These are phyloP conservation scores for Oreotrochilus melanogaster DNA, from an alignment of 2,113 vertebrate species.

Conservation along the genomic window DNA sequence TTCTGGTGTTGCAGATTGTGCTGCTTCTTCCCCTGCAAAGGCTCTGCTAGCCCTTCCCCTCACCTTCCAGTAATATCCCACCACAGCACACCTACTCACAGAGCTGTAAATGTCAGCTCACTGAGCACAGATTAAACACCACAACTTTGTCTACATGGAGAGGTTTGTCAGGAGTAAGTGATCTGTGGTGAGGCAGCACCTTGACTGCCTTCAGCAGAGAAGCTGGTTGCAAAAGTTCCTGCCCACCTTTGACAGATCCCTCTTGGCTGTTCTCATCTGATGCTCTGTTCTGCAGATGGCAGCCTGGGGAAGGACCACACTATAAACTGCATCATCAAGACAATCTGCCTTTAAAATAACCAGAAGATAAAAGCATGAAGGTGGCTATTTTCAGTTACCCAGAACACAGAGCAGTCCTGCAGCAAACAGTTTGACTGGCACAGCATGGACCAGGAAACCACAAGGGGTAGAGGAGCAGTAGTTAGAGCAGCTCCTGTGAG, in stretches of 20 bases:
- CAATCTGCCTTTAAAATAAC: not conserved
- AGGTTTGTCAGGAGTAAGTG: not conserved
- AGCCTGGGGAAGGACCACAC: not conserved
- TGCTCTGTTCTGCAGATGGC: not conserved
- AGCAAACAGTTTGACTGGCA: not conserved
- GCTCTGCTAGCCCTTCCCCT: slow-evolving; percentile 39
- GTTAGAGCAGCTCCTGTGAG: not conserved
- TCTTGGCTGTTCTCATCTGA: not conserved
- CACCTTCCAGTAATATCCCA: slow-evolving; percentile 12
- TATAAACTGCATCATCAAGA: not conserved
- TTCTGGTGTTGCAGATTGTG: not conserved
- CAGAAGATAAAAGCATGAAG: not conserved
- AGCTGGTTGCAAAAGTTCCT: not conserved
- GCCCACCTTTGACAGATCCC: not conserved
- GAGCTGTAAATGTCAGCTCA: slow-evolving; percentile 53
- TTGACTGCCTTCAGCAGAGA: not conserved
- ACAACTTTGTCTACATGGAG: not conserved
- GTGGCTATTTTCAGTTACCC: not conserved
- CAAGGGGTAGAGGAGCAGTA: not conserved
- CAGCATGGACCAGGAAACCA: not conserved
- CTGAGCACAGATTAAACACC: slow-evolving; percentile 2
- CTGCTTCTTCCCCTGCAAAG: slow-evolving; percentile 33
- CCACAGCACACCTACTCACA: slow-evolving; percentile 9
- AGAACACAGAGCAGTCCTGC: not conserved
- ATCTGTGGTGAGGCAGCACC: not conserved